Evolutionary conservation across 2,797 vertebrate genomes (phyloP).

Genomic region (Periparus ater): DNA sequence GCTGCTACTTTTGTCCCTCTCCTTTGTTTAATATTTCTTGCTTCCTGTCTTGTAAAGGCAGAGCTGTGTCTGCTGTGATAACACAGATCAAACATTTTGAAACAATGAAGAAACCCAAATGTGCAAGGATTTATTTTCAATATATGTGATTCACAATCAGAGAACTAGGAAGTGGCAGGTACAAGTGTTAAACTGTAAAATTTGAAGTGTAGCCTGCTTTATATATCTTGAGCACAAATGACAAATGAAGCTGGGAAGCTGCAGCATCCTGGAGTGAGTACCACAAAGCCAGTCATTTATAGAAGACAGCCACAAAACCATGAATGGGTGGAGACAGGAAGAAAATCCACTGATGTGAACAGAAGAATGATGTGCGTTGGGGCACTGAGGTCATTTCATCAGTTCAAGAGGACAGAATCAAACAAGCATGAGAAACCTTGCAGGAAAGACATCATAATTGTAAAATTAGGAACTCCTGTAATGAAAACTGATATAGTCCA

Average conservation of each 20-base stretch:
- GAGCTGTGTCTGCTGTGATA: conserved; percentile 34
- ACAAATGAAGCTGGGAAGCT: background rate
- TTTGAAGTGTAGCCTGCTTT: background rate
- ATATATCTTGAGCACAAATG: background rate
- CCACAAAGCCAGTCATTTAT: background rate
- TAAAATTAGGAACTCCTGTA: conserved; percentile 3
- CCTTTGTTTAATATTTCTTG: conserved; percentile 45
- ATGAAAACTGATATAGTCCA: background rate
- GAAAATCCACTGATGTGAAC: background rate
- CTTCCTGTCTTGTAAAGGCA: background rate
- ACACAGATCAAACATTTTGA: conserved; percentile 39
- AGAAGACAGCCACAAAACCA: background rate
- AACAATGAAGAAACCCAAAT: conserved; percentile 24
- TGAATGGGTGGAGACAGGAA: conserved; percentile 21
- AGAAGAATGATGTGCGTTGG: background rate
- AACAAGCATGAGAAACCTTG: background rate
- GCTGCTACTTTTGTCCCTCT: conserved; percentile 15
- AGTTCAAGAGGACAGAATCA: background rate
- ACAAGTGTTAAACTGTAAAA: background rate
- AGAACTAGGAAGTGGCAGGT: conserved; percentile 3
- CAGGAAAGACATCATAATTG: background rate
- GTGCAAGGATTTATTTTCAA: conserved; percentile 24
- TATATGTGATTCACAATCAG: background rate
- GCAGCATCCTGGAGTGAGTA: conserved; percentile 1
- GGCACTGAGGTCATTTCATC: background rate